phyloP scores from a whole-genome alignment of 2,888 invertebrate genomes.

The Lochmaea capreae region DNA sequence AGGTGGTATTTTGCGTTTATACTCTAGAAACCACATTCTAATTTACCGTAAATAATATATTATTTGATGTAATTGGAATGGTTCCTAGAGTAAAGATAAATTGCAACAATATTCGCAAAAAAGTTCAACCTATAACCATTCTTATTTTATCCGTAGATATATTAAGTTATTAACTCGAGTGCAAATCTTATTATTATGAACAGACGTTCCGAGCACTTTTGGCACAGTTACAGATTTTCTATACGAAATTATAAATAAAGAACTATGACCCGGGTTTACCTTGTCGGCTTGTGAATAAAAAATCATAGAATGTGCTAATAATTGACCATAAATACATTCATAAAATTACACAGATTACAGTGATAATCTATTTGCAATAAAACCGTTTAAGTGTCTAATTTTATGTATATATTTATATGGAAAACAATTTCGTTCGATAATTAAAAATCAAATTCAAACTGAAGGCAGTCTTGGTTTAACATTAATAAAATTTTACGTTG shows the following conservation, averaged over 20 bases:
- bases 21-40: too few species aligned
- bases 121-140: neutral
- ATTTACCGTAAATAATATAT: too few species aligned
- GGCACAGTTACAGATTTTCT: conserved; percentile 14
- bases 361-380: neutral
- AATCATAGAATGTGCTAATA: too few species aligned
- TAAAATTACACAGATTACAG: neutral
- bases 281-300: neutral
- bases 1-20: too few species aligned
- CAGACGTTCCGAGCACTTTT: neutral
- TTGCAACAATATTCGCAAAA: neutral
- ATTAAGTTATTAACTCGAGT: neutral
- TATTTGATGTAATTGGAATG: too few species aligned
- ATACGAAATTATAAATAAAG: conserved; percentile 7
- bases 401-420: too few species aligned
- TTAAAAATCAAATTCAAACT: too few species aligned
- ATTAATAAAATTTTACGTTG: too few species aligned
- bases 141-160: neutral
- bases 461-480: too few species aligned
- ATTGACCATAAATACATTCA: neutral
- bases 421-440: too few species aligned
- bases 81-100: neutral
- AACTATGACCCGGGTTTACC: conserved; percentile 9
- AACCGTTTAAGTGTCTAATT: neutral
- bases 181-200: conserved; percentile 10